Evolutionary conservation across 2,888 invertebrate species (phyloP), one percentile per base, ranked within the genome.

Genomic region (Ectemnius continuus): DNA sequence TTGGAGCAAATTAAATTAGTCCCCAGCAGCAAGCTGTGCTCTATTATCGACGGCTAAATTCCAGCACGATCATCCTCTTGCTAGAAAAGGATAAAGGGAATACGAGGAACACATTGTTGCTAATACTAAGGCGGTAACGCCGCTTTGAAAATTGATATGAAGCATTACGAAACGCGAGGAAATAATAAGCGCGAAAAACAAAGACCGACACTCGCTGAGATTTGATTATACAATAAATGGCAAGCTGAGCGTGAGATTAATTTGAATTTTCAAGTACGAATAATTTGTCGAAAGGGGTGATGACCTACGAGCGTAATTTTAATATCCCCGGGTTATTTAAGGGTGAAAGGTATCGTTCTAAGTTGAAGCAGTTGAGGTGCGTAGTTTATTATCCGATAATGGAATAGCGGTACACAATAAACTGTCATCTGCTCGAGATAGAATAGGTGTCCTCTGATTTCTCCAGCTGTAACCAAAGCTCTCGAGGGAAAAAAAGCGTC

Each of bases 1-100:
- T 80, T 67, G 78, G 74, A 69, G 80, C 80, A 85, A 87, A 88
- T 87, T 86, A 86, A 83, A 88, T 88, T 87, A 86, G 81, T 84
- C 81, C 78, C 85, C 86, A 86, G 87, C 87, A 88, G 85, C 83
- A 81, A 79, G 82, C 83, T 81, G 80, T 85, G 84, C 84, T 84
- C 84, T 82, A 78, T 36, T 73, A 82, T 76, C 82, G 79, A 61
- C 77, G 82, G 82, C 84, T 83, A 82, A 81, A 88, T 85, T 87
- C 85, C 85, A 81, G 71, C 74, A 71, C 67, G 69, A 68, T 60
- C 20, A 52, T 36, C 11, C 36, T 36, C 6, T 36, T 20, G 67
- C 63, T 74, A 76, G 78, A 76, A 79, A 81, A 76, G 75, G 75
- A 66, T 75, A 62, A 75, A 66, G 75, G 63, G 65, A 16, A 16